Conservation (phyloP, 2,888 invertebrate genomes). For the Hermaeophaga mercurialis region DNA sequence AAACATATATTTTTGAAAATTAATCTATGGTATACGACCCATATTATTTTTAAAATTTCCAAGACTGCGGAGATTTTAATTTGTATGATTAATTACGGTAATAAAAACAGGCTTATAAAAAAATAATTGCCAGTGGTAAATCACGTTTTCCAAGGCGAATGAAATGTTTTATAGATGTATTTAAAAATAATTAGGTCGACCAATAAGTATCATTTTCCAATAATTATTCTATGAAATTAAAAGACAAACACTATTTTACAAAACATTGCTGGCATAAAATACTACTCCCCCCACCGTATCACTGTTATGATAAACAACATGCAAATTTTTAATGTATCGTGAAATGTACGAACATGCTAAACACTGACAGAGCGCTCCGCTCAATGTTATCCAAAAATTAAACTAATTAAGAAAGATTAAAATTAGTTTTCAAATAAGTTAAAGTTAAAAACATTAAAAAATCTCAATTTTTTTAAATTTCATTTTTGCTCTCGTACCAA, state of each 20-base stretch:
- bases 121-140: slow-evolving; percentile 7
- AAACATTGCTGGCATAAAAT: slow-evolving; percentile 9
- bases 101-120: too few species aligned
- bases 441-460: too few species aligned
- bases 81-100: slow-evolving; percentile 3
- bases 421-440: too few species aligned
- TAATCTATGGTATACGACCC: too few species aligned
- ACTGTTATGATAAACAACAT: slow-evolving; percentile 3
- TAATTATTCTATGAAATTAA: slow-evolving; percentile 14
- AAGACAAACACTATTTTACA: slow-evolving; percentile 10
- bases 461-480: too few species aligned
- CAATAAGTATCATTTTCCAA: slow-evolving; percentile 24
- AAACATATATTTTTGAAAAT: too few species aligned
- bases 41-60: too few species aligned
- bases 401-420: too few species aligned
- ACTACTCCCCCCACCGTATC: slow-evolving; percentile 5
- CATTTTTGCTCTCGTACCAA: too few species aligned
- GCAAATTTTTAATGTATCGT: slow-evolving; percentile 7
- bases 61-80: slow-evolving; percentile 7
- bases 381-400: too few species aligned
- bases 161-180: slow-evolving; percentile 21
- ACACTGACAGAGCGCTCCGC: neutral
- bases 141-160: slow-evolving; percentile 29
- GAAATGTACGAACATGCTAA: slow-evolving; percentile 34
- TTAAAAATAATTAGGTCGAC: slow-evolving; percentile 27